Conservation (phyloP, 2,888 invertebrate species). For the Thereva nobilitata region DNA sequence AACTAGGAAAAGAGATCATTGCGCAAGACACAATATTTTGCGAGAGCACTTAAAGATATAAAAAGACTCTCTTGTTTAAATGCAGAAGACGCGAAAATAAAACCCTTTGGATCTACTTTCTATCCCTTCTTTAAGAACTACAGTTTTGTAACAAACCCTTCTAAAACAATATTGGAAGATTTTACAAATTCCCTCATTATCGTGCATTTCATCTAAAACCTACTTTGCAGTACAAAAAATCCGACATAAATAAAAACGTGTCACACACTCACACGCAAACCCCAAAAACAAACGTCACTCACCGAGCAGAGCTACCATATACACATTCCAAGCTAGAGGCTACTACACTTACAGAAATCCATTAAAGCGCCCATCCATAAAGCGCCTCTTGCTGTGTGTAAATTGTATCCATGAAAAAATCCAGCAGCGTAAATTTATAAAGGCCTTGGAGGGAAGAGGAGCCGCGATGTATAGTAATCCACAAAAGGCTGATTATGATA, state of each 20-base stretch:
- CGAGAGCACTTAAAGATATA: too few species aligned
- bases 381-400: conserved; percentile 36
- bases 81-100: too few species aligned
- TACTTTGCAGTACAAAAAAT: background rate
- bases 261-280: conserved; percentile 30
- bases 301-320: conserved; percentile 2
- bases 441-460: conserved; percentile 5
- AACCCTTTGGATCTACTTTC: too few species aligned
- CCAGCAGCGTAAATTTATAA: conserved; percentile 36
- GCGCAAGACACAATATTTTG: conserved; percentile 9
- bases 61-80: too few species aligned
- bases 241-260: conserved; percentile 40
- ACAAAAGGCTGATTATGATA: conserved; percentile 45
- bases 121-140: too few species aligned
- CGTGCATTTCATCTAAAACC: too few species aligned
- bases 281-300: conserved; percentile 6
- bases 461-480: conserved; percentile 39
- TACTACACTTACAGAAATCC: conserved; percentile 43
- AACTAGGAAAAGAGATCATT: conserved; percentile 10
- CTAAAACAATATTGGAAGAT: too few species aligned
- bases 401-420: conserved; percentile 40
- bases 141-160: too few species aligned
- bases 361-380: conserved; percentile 44
- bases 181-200: too few species aligned
- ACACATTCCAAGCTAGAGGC: conserved; percentile 2